phyloP scores from a whole-genome alignment of 1,140 invertebrate species.

The Conus ventricosus region DNA sequence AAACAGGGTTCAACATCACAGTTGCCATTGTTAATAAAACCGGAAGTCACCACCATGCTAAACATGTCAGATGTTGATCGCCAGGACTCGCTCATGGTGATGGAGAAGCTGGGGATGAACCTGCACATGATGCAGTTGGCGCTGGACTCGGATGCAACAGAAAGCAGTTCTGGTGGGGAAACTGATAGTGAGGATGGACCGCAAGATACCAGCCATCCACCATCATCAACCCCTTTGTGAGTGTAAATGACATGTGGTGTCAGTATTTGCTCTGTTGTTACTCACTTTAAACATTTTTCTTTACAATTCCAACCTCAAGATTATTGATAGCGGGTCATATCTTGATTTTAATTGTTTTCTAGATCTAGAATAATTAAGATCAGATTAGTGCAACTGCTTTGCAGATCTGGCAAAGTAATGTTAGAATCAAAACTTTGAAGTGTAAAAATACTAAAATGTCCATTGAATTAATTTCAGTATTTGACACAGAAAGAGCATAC shows the following conservation, averaged over 20 bases:
- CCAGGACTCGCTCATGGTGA: slow-evolving; percentile 67
- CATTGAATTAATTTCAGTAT: too few species aligned
- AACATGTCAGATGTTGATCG: slow-evolving; percentile 63
- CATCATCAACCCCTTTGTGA: slow-evolving; percentile 59
- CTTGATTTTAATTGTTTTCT: too few species aligned
- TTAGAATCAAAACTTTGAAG: too few species aligned
- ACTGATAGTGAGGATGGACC: slow-evolving; percentile 89
- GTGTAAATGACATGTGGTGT: slow-evolving; percentile 26
- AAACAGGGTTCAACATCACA: slow-evolving; percentile 62
- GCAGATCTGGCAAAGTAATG: too few species aligned
- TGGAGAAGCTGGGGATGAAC: slow-evolving; percentile 83
- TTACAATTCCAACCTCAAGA: too few species aligned
- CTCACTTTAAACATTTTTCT: too few species aligned
- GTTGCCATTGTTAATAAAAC: slow-evolving; percentile 38
- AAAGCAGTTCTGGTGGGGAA: slow-evolving; percentile 93
- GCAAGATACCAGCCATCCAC: slow-evolving; percentile 38
- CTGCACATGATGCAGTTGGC: slow-evolving; percentile 82
- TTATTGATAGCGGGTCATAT: too few species aligned
- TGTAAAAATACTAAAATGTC: too few species aligned
- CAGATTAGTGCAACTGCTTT: too few species aligned
- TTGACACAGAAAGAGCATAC: too few species aligned
- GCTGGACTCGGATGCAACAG: slow-evolving; percentile 95
- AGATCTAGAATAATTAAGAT: too few species aligned
- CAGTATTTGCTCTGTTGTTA: too few species aligned
- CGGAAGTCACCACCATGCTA: slow-evolving; percentile 54